Evolutionary conservation across 2,797 vertebrate species (phyloP).

Genomic region (Borostomias antarcticus): DNA sequence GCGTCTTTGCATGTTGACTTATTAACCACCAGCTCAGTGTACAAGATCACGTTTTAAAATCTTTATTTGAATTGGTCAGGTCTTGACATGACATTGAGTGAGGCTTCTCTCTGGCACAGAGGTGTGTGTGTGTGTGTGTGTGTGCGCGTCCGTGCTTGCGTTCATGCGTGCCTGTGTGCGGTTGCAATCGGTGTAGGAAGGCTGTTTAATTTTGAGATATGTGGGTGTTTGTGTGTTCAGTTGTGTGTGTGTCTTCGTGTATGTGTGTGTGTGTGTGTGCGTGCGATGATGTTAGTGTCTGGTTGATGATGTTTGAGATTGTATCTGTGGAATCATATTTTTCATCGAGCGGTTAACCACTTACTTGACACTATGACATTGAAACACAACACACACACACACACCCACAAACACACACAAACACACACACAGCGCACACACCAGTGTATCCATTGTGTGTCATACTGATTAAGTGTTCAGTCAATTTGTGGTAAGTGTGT

Average conservation of each 20-base stretch:
- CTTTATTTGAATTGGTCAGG: neutral
- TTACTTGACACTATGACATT: neutral
- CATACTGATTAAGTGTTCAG: neutral
- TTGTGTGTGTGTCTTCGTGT: conserved; percentile 4
- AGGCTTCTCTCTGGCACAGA: conserved; percentile 2
- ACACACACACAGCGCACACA: no score
- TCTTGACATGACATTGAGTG: conserved; percentile 6
- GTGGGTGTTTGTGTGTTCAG: neutral
- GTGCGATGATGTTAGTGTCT: neutral
- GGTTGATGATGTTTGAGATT: neutral
- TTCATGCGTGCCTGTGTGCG: neutral
- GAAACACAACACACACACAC: neutral
- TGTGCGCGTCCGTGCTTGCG: neutral
- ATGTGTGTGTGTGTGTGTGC: conserved; percentile 10
- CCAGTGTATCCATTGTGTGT: no score
- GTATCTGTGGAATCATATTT: neutral
- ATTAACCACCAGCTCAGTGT: neutral
- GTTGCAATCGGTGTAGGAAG: no score
- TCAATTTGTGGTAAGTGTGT: neutral
- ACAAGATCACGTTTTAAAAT: neutral
- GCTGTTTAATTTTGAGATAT: no score
- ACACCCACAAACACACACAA: no score
- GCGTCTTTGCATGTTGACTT: neutral
- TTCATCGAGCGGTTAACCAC: neutral
- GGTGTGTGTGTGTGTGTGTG: neutral